phyloP scores from a whole-genome alignment of 2,113 vertebrate species.

The Daboia siamensis region DNA sequence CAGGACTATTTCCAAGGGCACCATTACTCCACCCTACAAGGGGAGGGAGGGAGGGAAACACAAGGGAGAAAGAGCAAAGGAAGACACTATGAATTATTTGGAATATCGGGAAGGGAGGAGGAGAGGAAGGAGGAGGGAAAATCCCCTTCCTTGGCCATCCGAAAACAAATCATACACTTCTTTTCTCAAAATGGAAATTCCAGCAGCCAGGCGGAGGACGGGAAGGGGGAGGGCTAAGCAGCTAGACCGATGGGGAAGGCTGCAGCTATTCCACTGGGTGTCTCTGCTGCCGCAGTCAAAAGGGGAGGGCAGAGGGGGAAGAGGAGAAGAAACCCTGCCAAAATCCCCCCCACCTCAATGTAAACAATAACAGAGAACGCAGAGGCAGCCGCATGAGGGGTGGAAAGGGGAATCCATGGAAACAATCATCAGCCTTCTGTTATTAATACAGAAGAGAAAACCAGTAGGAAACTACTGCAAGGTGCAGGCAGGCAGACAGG shows the following conservation, averaged over 20 bases:
- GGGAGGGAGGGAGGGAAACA: slow-evolving; percentile 2
- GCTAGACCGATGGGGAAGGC: slow-evolving; percentile 7
- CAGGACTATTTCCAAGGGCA: slow-evolving; percentile 91
- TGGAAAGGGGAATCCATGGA: slow-evolving; percentile 5
- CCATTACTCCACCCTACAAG: slow-evolving; percentile 80
- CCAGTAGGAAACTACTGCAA: no score
- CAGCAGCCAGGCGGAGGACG: background rate
- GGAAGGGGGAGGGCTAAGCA: background rate
- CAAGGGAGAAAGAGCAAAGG: background rate
- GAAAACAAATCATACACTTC: slow-evolving; percentile 11
- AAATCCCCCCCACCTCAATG: slow-evolving; percentile 25
- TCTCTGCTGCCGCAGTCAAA: slow-evolving; percentile 51
- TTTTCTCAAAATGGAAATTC: slow-evolving; percentile 19
- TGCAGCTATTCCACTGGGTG: slow-evolving; percentile 33
- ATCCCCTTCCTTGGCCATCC: background rate
- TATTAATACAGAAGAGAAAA: background rate
- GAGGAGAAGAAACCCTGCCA: slow-evolving; percentile 39
- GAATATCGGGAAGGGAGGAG: background rate
- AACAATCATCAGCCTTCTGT: slow-evolving; percentile 33
- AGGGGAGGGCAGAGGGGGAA: slow-evolving; percentile 42
- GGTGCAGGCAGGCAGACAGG: background rate
- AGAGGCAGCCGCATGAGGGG: background rate
- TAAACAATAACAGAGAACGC: slow-evolving; percentile 38
- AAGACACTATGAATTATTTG: background rate
- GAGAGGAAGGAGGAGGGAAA: background rate